Evolutionary conservation across 2,888 invertebrate genomes (phyloP), one percentile per base, ranked within the genome.

Genomic region (Nineta flava): DNA sequence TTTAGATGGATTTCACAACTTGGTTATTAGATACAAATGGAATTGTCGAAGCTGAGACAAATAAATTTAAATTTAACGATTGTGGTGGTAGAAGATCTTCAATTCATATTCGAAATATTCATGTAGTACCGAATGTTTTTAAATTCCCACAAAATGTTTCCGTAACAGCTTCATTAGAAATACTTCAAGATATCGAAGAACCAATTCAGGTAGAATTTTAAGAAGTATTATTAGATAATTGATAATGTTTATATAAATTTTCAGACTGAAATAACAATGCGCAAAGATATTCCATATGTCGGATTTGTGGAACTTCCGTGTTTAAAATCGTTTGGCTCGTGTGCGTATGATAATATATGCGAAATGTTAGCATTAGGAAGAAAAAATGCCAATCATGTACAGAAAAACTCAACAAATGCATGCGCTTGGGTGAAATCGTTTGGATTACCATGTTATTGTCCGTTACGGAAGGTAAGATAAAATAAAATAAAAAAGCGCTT

Each of bases 391-490:
- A 32, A 46, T 34, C 9, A 46, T 16, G 46, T 46, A 9, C 13
- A 15, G 15, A 16, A 31, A 21, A 46, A 46, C 34, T 34, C 34
- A 32, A 46, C 46, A 46, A 46, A 46, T 15, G 46, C 34, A 4
- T 46, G 46, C 13, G 35, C 46, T 12, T 46, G 46, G 46, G 26
- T 32, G 26, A 17, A 35, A 9, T 31, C 34, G 9, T 46, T 46
- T 17, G 46, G 46, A 15, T 35, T 46, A 34, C 46, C 46, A 31
- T 46, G 46, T 34, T 15, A 7, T 10, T 46, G 46, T 32, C 46
- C 46, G 3, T 34, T 46, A 2, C 16, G 16, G 15, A n/a, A 46
- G 26, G 46, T 46, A 16, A 32, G 21, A 21, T 26, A 26, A 13
- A 17, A n/a, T n/a, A n/a, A n/a, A n/a, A n/a, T 34, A 13, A 40